These are phyloP conservation scores for Rhaphigaster nebulosa DNA, from an alignment of 2,888 invertebrate genomes.

Conservation along the genomic window DNA sequence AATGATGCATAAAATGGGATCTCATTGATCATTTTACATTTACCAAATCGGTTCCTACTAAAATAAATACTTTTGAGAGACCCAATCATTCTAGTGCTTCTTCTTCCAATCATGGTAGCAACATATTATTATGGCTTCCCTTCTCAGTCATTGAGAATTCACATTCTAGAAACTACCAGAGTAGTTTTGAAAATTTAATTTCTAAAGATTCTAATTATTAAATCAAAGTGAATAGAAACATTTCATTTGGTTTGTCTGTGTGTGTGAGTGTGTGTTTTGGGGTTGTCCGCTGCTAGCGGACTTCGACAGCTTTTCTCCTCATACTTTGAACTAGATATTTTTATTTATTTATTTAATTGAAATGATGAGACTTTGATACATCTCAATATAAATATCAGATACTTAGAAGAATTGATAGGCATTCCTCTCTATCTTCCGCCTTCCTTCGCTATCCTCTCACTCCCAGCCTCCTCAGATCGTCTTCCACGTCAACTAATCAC, in stretches of 20 bases:
- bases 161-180: background rate
- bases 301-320: too few species aligned
- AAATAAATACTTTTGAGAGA: background rate
- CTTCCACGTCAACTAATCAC: too few species aligned
- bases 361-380: too few species aligned
- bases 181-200: background rate
- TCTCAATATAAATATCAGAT: too few species aligned
- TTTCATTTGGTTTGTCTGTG: background rate
- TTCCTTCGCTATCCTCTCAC: too few species aligned
- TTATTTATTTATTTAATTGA: too few species aligned
- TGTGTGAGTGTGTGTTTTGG: too few species aligned
- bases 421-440: too few species aligned
- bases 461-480: too few species aligned
- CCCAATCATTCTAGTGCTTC: slow-evolving; percentile 5
- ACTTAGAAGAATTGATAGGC: too few species aligned
- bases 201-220: background rate
- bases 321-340: too few species aligned
- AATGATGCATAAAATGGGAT: background rate
- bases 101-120: slow-evolving; percentile 14
- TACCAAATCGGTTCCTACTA: background rate
- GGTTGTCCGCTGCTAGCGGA: too few species aligned
- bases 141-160: background rate
- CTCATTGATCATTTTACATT: background rate
- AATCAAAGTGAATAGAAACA: background rate
- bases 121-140: background rate